Evolutionary conservation across 2,797 vertebrate species (phyloP), one percentile per base, ranked within the genome.

Genomic region (Phyllotis vaccarum): DNA sequence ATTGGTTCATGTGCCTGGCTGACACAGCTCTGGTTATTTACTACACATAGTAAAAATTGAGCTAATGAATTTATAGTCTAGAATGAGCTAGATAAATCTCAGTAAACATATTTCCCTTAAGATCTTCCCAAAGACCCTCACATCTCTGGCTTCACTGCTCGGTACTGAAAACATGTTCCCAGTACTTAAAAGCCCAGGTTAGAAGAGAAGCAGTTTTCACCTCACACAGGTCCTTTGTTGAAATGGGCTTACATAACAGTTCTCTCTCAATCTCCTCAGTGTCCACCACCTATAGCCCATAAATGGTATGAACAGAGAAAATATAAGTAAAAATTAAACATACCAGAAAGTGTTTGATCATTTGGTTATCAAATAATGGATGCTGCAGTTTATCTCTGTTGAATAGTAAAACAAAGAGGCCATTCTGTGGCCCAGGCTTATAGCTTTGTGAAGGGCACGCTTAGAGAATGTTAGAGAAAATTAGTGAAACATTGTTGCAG

Each of bases 51-150:
- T 80, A n/a, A 87, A 74, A 80, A 98, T 54, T 68, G 96, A 74
- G 88, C 81, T 90, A 96, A 97, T 96, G 29, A 97, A 91, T 91
- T 92, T 93, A 96, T 75, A 95, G 62, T 60, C 31, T 27, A 58
- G 86, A 98, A 97, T 19, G 95, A 96, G 22, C 29, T 52, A 86
- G 78, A 97, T 93, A 98, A 97, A 95, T 98, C 88, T 97, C 81
- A 64, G 87, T 86, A 96, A 86, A 86, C 88, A 17, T 66, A 62
- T 87, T 34, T 97, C 68, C 95, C 79, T 64, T 97, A 96, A 93
- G 70, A 96, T 75, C 2, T 6, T 52, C 31, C 5, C 96, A 97
- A 92, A 80, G 37, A 31, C 31, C 1, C 49, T 97, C 94, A 46
- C 81, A 97, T 85, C 86, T 76, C 89, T 43, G 89, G 9, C 89